A percentile compares a stretch with the other conserved stretches of the same genome.
phyloP scores from a whole-genome alignment of 2,113 vertebrate genomes.

The Pelmatolapia mariae region DNA sequence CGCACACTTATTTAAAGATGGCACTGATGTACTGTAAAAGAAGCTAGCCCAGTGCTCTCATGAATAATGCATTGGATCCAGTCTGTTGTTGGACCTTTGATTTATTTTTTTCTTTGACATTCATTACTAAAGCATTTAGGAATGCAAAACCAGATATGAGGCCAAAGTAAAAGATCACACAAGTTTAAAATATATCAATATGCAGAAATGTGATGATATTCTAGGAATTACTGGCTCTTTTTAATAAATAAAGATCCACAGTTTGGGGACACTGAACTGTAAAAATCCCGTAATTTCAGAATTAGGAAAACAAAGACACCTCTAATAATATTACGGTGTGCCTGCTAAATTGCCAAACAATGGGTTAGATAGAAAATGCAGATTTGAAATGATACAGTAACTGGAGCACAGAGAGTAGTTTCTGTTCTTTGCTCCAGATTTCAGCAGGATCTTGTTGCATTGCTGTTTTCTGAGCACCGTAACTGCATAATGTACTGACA shows the following conservation, averaged over 20 bases:
- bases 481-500: slow-evolving; percentile 63
- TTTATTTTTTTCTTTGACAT: background rate
- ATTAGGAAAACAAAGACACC: background rate
- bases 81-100: background rate
- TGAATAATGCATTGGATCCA: background rate
- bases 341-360: background rate
- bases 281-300: background rate
- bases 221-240: background rate
- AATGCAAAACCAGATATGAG: background rate
- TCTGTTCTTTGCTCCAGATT: slow-evolving; percentile 11
- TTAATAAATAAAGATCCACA: background rate
- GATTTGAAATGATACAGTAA: background rate
- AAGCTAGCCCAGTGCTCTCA: background rate
- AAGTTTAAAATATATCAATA: background rate
- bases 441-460: background rate
- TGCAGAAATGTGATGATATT: background rate
- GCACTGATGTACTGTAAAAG: background rate
- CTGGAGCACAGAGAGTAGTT: background rate
- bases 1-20: background rate
- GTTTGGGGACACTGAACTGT: background rate
- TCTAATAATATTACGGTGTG: background rate
- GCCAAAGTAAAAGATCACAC: background rate
- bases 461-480: slow-evolving; percentile 22
- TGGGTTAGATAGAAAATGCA: background rate
- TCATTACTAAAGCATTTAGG: background rate